phyloP scores from a whole-genome alignment of 2,113 vertebrate species.

The Tricholaema leucomelas region DNA sequence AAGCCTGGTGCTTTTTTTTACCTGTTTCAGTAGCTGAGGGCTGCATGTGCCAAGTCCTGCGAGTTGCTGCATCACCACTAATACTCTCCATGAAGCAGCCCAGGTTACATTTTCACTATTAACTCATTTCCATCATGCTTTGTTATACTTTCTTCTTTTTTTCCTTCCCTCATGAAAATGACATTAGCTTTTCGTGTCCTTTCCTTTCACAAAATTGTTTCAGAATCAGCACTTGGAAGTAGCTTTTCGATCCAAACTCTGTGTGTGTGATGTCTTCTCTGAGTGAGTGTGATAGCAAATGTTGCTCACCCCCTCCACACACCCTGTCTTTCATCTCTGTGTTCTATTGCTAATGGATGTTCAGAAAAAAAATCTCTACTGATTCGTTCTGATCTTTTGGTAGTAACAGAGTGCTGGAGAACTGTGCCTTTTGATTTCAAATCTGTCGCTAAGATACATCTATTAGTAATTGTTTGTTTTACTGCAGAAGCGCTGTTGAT shows the following conservation, averaged over 20 bases:
- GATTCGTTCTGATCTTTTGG: constrained; percentile 2
- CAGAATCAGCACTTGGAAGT: constrained; percentile 4
- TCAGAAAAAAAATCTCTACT: background rate
- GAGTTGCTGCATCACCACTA: background rate
- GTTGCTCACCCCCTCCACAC: background rate
- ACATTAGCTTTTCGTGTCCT: constrained; percentile 26
- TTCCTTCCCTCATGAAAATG: background rate
- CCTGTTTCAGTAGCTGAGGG: background rate
- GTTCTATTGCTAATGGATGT: background rate
- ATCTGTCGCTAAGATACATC: constrained; percentile 31
- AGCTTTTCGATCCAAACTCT: constrained; percentile 7
- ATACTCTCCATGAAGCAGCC: background rate
- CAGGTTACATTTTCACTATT: background rate
- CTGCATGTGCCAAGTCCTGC: background rate
- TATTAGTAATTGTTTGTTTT: constrained; percentile 68
- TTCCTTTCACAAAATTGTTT: constrained; percentile 36
- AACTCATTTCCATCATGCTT: background rate
- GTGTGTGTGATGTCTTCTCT: background rate
- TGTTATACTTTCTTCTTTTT: background rate
- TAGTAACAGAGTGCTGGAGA: constrained; percentile 13
- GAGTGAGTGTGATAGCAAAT: background rate
- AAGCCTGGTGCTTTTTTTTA: background rate
- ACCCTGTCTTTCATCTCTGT: background rate
- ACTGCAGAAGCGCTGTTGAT: constrained; percentile 47
- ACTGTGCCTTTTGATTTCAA: constrained; percentile 13